Evolutionary conservation across 2,797 vertebrate genomes (phyloP).

Genomic region (Coluber constrictor): DNA sequence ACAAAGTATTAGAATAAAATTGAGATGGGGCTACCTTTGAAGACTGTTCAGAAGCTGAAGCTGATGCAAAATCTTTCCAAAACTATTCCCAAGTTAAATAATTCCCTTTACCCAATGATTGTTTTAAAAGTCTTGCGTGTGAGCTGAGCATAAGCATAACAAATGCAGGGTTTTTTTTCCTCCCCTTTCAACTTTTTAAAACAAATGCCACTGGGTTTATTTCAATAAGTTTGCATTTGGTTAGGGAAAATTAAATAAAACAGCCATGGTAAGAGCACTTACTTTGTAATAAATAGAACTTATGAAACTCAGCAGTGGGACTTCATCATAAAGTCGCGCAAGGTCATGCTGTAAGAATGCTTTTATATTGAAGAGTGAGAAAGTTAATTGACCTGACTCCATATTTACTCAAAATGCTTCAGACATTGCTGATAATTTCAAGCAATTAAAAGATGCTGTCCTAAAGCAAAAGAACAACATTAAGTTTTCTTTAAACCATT

Average conservation of each 20-base stretch:
- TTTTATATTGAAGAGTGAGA: slow-evolving; percentile 67
- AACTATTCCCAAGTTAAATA: not conserved
- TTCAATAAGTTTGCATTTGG: slow-evolving; percentile 63
- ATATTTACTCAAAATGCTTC: slow-evolving; percentile 64
- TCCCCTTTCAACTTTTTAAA: slow-evolving; percentile 51
- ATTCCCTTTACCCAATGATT: not conserved
- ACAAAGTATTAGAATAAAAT: not conserved
- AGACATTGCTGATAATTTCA: slow-evolving; percentile 69
- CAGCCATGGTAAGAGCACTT: not conserved
- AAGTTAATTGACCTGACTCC: slow-evolving; percentile 75
- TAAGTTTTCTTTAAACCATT: slow-evolving; percentile 59
- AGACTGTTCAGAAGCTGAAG: not conserved
- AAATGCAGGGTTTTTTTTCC: not conserved
- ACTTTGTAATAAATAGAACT: not conserved
- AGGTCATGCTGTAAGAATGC: not conserved
- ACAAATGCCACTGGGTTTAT: slow-evolving; percentile 56
- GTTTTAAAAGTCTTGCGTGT: slow-evolving; percentile 26
- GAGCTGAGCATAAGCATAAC: not conserved
- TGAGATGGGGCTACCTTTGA: not conserved
- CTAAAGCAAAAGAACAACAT: slow-evolving; percentile 64
- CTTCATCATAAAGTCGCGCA: not conserved
- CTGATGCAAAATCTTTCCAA: not conserved
- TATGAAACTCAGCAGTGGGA: not conserved
- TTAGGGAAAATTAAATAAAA: slow-evolving; percentile 70
- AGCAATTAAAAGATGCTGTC: slow-evolving; percentile 71